Base-by-base conservation (phyloP, 2,888 invertebrate species). In the Thelaira solivaga region DNA sequence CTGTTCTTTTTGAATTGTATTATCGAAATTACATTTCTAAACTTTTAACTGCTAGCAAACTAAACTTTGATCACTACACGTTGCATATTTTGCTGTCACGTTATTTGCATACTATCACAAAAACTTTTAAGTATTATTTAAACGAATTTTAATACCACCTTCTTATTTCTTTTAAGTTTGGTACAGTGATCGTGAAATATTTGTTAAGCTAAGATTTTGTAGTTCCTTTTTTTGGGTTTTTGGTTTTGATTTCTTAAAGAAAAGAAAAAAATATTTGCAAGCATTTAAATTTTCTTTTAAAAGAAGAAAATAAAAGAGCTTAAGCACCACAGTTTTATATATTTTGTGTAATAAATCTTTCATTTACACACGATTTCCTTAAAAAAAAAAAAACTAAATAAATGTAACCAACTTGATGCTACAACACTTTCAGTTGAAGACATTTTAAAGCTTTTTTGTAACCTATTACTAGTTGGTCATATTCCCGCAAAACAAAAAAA, bases 281-380 rank as follows among this genome's bases (percentile, higher is more conserved):
- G 51, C 24, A 34, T 72, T 53, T 45, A 49, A 57, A 47, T 68
- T 68, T 57, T 34, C 6, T 47, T 57, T 13, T 13, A 45, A 31
- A 4, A 43, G 2, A 41, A 41, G 11, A 34, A 45, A 61, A 16
- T 24, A 22, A 43, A n/a, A n/a, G n/a, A n/a, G n/a, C n/a, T n/a
- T 18, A 29, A 10, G 5, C 18, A 7, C 8, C 34, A 18, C 18
- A 39, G 20, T 59, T 72, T 61, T 49, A 31, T 39, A 31, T 29
- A 6, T 72, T 72, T 76, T 47, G n/a, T 24, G 45, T 55, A 71
- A 76, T 76, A 76, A 76, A 76, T 76, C 76, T 72, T 76, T 76
- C 55, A 61, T 72, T 76, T 72, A 71, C 69, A 76, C 76, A 47
- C 76, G 61, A 61, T 57, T 62, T 61, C 1, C 16, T 43, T 11